phyloP scores from a whole-genome alignment of 2,797 vertebrate species.

The Rachycentron canadum region DNA sequence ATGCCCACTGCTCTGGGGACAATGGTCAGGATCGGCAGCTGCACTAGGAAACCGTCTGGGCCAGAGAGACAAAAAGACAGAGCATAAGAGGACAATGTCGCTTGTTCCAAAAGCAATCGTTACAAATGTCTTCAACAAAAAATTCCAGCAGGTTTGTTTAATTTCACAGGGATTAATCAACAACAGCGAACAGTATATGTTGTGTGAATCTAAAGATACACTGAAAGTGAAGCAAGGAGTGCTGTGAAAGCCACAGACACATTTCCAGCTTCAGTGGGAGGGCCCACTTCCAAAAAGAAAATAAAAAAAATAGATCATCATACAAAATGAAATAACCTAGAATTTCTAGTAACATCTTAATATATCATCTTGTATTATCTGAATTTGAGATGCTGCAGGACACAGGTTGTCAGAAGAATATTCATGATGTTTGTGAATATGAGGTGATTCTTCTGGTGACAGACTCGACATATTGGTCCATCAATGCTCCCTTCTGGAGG shows the following conservation, averaged over 20 bases:
- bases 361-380: constrained; percentile 47
- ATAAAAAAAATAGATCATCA: constrained; percentile 1
- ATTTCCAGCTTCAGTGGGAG: constrained; percentile 10
- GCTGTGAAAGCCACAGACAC: constrained; percentile 12
- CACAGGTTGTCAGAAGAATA: constrained; percentile 70
- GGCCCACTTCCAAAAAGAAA: constrained; percentile 3
- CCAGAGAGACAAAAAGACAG: constrained; percentile 7
- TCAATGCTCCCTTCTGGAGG: constrained; percentile 74
- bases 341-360: constrained; percentile 41
- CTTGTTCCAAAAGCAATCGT: not conserved
- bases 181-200: constrained; percentile 7
- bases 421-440: constrained; percentile 71
- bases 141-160: not conserved
- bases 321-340: constrained; percentile 42
- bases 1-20: constrained; percentile 44
- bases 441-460: constrained; percentile 64
- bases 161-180: not conserved
- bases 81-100: not conserved
- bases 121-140: not conserved
- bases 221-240: constrained; percentile 3
- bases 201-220: not conserved
- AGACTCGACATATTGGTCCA: constrained; percentile 74
- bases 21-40: constrained; percentile 32
- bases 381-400: constrained; percentile 53
- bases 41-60: constrained; percentile 28